phyloP scores from a whole-genome alignment of 1,140 invertebrate genomes.

The Papilio polytes region DNA sequence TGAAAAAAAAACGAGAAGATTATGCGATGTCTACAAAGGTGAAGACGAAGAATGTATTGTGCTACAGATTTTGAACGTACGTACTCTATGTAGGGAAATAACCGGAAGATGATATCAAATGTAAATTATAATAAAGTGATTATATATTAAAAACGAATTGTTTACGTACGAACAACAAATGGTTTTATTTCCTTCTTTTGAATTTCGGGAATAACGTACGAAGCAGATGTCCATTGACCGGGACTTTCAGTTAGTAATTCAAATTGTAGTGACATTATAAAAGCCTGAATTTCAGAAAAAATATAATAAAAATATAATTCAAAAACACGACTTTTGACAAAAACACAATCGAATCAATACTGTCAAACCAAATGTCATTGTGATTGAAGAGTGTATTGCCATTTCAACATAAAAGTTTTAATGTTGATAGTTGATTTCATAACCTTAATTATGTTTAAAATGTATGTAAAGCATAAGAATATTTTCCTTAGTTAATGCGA shows the following conservation, averaged over 20 bases:
- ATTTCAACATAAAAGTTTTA: no score
- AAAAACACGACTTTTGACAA: slow-evolving; percentile 31
- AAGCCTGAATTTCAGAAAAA: slow-evolving; percentile 12
- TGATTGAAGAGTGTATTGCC: not conserved
- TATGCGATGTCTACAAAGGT: not conserved
- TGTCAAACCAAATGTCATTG: not conserved
- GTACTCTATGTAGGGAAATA: no score
- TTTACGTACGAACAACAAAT: slow-evolving; percentile 65
- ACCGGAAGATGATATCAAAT: no score
- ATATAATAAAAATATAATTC: slow-evolving; percentile 22
- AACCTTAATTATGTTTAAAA: no score
- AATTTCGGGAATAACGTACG: slow-evolving; percentile 69
- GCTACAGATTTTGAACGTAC: no score
- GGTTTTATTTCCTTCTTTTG: slow-evolving; percentile 78
- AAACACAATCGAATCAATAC: not conserved
- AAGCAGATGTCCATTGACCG: slow-evolving; percentile 65
- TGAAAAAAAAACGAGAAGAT: slow-evolving; percentile 47
- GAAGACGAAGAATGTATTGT: no score
- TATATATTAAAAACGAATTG: not conserved
- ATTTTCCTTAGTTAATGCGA: not conserved
- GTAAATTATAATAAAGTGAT: no score
- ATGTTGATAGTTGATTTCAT: no score
- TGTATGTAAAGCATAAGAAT: not conserved
- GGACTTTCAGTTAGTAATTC: slow-evolving; percentile 73
- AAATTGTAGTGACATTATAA: slow-evolving; percentile 69